Base-by-base conservation (phyloP, 2,888 invertebrate species). In the Oscheius sp. region DNA sequence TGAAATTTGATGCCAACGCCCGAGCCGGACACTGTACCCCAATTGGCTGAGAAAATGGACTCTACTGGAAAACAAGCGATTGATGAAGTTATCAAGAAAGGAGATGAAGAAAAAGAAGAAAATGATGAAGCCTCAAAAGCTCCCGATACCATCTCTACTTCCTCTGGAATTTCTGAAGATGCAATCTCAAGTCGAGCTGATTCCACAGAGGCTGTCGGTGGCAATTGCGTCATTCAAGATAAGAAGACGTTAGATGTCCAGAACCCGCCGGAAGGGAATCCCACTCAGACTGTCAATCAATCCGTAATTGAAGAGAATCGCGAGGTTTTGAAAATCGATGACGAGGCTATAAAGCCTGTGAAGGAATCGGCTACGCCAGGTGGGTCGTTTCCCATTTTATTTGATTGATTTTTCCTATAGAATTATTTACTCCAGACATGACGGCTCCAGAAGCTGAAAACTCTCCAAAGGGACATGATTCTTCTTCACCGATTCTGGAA, bases 1-100 rank as follows among this genome's bases (percentile, higher is more conserved):
- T 17, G 61, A 39, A 42, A 61, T 61, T 61, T 17, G 42, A 61
- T 61, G 61, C 27, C 61, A 27, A n/a, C n/a, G n/a, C n/a, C n/a
- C n/a, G 42, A 42, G 17, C 15, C 37, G 12, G 37, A n/a, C 42
- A 42, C 4, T 15, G 37, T 10, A 34, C 37, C 6, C 37, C 37
- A 34, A 34, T 15, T 42, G 42, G 42, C 15, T n/a, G n/a, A 4
- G n/a, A 42, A 42, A 17, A 17, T n/a, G 42, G 12, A 3, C 17
- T 3, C n/a, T 12, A 42, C 12, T 42, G 5, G 4, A 3, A 17
- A 42, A 42, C 4, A n/a, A 6, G n/a, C 42, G n/a, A n/a, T n/a
- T n/a, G n/a, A n/a, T n/a, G n/a, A n/a, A n/a, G n/a, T n/a, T 42
- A 42, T 4, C 15, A 12, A 42, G 5, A 42, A 42, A 12, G 42